phyloP scores from a whole-genome alignment of 2,888 invertebrate species.

The Eurytoma californica region DNA sequence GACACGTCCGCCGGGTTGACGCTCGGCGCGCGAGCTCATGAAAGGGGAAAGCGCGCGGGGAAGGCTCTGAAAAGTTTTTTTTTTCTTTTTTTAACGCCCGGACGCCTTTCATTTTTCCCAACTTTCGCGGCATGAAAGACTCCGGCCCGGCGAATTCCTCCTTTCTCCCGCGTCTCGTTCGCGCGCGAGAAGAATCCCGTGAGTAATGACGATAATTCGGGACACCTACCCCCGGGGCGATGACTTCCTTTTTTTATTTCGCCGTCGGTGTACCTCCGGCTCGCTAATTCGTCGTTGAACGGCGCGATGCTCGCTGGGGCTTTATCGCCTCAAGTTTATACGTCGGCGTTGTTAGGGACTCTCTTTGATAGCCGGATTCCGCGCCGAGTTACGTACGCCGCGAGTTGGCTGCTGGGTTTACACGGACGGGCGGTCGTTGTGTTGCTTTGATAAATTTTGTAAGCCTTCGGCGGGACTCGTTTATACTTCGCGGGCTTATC shows the following conservation, averaged over 20 bases:
- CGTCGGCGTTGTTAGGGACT: neutral
- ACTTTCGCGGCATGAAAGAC: slow-evolving; percentile 7
- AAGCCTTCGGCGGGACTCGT: neutral
- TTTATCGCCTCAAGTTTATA: neutral
- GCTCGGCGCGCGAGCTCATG: too few species aligned
- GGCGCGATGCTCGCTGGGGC: neutral
- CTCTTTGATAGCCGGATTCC: neutral
- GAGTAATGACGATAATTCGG: slow-evolving; percentile 10
- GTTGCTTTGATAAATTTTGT: neutral
- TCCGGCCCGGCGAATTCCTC: neutral
- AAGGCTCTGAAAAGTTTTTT: too few species aligned
- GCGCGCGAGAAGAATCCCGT: neutral
- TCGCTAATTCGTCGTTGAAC: neutral
- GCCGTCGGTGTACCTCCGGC: neutral
- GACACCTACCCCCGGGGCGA: neutral
- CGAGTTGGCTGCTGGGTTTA: neutral
- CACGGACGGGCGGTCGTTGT: neutral
- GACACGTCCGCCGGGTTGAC: too few species aligned
- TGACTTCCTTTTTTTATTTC: neutral
- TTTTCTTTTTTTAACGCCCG: slow-evolving; percentile 4
- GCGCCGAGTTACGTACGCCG: neutral
- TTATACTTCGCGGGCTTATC: neutral
- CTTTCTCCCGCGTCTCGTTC: neutral
- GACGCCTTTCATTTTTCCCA: slow-evolving; percentile 18
- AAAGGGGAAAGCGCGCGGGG: too few species aligned